Conservation (phyloP, 2,888 invertebrate genomes). For the Chymomyza fuscimana region DNA sequence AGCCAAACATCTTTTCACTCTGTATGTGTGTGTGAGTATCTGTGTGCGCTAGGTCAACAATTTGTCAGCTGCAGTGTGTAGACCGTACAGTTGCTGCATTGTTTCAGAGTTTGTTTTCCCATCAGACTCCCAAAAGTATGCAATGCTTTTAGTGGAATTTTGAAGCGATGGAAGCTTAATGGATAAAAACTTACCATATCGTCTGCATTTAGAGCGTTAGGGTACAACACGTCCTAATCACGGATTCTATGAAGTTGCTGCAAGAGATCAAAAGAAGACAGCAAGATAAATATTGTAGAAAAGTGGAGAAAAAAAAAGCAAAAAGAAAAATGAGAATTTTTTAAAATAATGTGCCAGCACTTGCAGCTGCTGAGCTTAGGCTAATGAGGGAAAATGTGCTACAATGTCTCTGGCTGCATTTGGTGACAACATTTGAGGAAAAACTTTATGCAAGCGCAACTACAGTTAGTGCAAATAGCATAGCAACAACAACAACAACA, state of each 20-base stretch:
- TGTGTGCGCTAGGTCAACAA: neutral
- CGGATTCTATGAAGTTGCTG: constrained; percentile 75
- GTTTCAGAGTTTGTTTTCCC: constrained; percentile 7
- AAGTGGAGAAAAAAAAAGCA: neutral
- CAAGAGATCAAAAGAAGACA: constrained; percentile 50
- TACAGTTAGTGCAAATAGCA: constrained; percentile 6
- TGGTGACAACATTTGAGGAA: constrained; percentile 1
- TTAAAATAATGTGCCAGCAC: neutral
- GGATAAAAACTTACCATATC: constrained; percentile 77
- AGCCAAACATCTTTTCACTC: neutral
- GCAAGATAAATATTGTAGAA: constrained; percentile 5
- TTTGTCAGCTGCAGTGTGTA: constrained; percentile 23
- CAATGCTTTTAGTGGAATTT: constrained; percentile 27
- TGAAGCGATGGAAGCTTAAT: neutral
- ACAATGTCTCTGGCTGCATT: neutral
- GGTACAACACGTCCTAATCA: constrained; percentile 80
- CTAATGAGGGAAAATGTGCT: neutral
- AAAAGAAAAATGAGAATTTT: neutral
- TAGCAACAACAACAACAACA: neutral
- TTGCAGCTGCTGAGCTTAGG: neutral
- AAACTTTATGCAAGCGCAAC: neutral
- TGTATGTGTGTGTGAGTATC: constrained; percentile 7
- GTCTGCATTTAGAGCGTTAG: constrained; percentile 80
- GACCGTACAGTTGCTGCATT: constrained; percentile 13
- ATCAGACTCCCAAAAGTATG: constrained; percentile 30